Evolutionary conservation across 2,113 vertebrate species (phyloP).

Genomic region (Salvator merianae): DNA sequence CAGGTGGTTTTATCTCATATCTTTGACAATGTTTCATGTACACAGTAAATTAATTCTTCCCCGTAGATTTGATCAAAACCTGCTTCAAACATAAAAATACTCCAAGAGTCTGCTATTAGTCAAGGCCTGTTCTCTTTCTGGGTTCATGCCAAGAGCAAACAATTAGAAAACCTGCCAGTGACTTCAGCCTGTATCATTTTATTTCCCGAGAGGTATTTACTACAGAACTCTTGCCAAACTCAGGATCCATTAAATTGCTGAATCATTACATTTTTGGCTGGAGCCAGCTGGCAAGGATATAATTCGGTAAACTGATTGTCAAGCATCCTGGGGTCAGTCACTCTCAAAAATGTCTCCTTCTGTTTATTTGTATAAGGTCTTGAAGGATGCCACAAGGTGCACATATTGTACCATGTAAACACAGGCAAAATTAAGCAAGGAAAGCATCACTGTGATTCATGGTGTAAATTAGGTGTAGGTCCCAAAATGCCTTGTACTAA

Average conservation of each 20-base stretch:
- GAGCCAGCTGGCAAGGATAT: conserved; percentile 67
- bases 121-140: conserved; percentile 47
- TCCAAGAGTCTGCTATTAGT: conserved; percentile 42
- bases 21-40: conserved; percentile 36
- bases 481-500: background rate
- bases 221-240: conserved; percentile 61
- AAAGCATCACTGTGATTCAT: conserved; percentile 8
- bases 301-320: conserved; percentile 56
- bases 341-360: conserved; percentile 56
- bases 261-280: conserved; percentile 65
- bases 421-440: conserved; percentile 37
- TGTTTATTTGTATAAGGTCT: conserved; percentile 65
- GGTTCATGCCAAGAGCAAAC: conserved; percentile 66
- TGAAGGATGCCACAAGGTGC: conserved; percentile 59
- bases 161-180: conserved; percentile 60
- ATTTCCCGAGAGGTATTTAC: conserved; percentile 64
- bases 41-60: conserved; percentile 25
- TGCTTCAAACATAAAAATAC: conserved; percentile 17
- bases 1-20: conserved; percentile 25
- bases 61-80: conserved; percentile 37
- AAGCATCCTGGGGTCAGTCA: conserved; percentile 54
- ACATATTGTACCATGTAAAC: conserved; percentile 47
- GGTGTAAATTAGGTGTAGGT: background rate
- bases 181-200: conserved; percentile 61
- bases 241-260: conserved; percentile 70